These are phyloP conservation scores for Bacillus rossius DNA, from an alignment of 1,140 invertebrate species.

Conservation along the genomic window DNA sequence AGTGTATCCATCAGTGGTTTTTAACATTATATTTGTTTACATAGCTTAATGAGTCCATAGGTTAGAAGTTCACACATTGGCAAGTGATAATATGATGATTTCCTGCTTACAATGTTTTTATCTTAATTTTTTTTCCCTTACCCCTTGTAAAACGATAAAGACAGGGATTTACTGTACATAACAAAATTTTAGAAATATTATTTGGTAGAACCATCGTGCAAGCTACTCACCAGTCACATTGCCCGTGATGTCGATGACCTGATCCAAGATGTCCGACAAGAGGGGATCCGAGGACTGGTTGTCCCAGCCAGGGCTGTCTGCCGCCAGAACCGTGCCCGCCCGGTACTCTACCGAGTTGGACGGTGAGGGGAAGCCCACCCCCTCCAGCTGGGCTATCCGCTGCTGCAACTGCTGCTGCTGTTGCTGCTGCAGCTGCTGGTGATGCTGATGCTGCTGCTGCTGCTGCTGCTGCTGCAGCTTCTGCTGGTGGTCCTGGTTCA, in stretches of 20 bases:
- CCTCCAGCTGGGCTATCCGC: slow-evolving; percentile 13
- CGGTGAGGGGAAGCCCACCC: too few species aligned
- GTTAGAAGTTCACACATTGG: too few species aligned
- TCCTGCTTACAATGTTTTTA: too few species aligned
- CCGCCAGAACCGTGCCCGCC: slow-evolving; percentile 35
- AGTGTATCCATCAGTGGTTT: too few species aligned
- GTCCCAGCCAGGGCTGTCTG: slow-evolving; percentile 35
- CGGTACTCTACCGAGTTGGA: slow-evolving; percentile 28
- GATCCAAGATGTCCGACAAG: slow-evolving; percentile 75
- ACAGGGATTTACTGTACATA: too few species aligned
- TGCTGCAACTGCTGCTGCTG: slow-evolving; percentile 29
- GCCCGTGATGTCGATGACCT: slow-evolving; percentile 64
- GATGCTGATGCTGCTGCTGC: slow-evolving; percentile 46
- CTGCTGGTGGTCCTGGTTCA: slow-evolving; percentile 35
- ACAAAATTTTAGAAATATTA: too few species aligned
- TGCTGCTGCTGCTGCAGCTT: slow-evolving; percentile 32
- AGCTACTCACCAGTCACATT: neutral
- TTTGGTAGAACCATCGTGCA: too few species aligned
- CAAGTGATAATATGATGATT: too few species aligned
- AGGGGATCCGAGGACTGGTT: slow-evolving; percentile 57
- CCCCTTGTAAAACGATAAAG: too few species aligned
- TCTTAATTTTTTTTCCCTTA: too few species aligned
- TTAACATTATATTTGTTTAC: too few species aligned
- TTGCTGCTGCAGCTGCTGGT: slow-evolving; percentile 24
- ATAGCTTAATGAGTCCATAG: too few species aligned